A percentile compares a stretch with the other conserved stretches of the same genome.
These are phyloP conservation scores for Phainopepla nitens DNA, from an alignment of 2,113 vertebrate species.

Conservation along the genomic window DNA sequence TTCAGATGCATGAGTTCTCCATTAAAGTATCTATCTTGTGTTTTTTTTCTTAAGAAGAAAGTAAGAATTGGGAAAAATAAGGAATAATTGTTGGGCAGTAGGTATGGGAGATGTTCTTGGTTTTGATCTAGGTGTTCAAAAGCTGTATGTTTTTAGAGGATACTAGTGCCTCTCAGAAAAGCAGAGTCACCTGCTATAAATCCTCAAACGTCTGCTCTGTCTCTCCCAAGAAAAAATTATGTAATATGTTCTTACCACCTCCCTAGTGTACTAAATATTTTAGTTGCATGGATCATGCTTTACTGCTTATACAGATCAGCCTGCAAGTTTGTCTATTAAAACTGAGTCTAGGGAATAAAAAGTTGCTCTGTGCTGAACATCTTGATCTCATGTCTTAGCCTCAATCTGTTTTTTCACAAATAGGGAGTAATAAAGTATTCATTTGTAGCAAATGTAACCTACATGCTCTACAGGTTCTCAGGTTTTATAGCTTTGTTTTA, in stretches of 20 bases:
- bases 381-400: background rate
- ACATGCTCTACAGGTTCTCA: background rate
- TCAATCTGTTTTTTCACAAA: background rate
- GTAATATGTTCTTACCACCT: background rate
- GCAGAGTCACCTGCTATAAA: background rate
- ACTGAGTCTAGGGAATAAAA: background rate
- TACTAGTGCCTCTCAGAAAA: background rate
- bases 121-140: background rate
- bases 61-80: background rate
- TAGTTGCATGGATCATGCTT: background rate
- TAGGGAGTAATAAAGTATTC: background rate
- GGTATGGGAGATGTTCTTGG: background rate
- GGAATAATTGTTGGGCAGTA: background rate
- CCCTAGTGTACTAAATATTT: background rate
- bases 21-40: background rate
- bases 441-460: background rate
- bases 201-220: background rate
- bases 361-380: background rate
- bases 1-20: background rate
- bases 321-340: background rate
- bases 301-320: background rate
- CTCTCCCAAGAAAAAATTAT: background rate
- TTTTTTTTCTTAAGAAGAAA: background rate
- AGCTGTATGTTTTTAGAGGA: background rate
- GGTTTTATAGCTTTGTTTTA: background rate